Evolutionary conservation across 2,113 vertebrate species (phyloP).

Genomic region (Ciconia stormi): DNA sequence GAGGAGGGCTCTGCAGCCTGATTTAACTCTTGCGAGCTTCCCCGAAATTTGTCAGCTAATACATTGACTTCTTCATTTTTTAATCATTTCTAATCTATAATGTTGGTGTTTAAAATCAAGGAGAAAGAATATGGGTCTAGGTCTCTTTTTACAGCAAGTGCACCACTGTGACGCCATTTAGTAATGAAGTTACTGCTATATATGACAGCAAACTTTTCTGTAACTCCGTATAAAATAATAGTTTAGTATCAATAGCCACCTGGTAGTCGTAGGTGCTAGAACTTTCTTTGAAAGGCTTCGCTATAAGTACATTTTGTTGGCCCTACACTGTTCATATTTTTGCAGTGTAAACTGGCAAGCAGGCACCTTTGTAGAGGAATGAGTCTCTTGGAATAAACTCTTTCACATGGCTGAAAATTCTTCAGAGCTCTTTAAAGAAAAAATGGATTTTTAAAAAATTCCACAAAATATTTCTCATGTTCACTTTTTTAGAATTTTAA

Average conservation of each 20-base stretch:
- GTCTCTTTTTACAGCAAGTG: not conserved
- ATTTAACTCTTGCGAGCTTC: not conserved
- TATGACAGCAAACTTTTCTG: not conserved
- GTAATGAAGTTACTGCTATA: not conserved
- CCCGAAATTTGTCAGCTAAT: not conserved
- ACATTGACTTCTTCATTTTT: not conserved
- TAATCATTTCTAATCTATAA: not conserved
- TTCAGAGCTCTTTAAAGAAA: not conserved
- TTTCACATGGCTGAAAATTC: not conserved
- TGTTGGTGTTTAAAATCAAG: not conserved
- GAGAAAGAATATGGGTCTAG: not conserved
- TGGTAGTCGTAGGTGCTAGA: not conserved
- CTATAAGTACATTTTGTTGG: not conserved
- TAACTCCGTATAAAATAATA: not conserved
- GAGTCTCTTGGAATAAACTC: not conserved
- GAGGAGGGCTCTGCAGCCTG: not conserved
- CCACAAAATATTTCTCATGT: not conserved
- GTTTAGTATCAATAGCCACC: not conserved
- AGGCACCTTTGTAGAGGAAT: not conserved
- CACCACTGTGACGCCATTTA: not conserved
- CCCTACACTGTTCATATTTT: not conserved
- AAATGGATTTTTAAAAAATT: not conserved
- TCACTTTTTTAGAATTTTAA: not conserved
- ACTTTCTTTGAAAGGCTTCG: not conserved
- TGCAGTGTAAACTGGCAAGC: not conserved